Evolutionary conservation across 2,113 vertebrate species (phyloP), one percentile per base, ranked within the genome.

Genomic region (Macroglossus sobrinus): DNA sequence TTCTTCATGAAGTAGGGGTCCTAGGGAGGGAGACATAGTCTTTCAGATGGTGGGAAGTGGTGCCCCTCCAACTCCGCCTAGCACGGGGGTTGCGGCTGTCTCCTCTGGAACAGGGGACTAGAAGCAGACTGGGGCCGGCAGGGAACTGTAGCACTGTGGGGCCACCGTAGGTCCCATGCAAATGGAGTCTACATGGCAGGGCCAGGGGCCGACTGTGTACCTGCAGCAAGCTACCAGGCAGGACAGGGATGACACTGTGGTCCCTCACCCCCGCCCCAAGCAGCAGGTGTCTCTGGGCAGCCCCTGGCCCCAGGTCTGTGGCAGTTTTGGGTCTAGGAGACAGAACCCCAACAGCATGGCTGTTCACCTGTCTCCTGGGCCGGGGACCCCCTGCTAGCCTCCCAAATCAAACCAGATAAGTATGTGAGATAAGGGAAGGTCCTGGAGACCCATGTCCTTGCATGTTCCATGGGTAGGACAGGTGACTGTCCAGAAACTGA

Each of bases 1-100:
- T 99, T 99, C 90, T 99, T 99, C 99, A 99, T 99, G 97, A 99
- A 99, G 87, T 99, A 99, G 0, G 99, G 99, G 55, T 99, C 99
- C 99, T 99, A 68, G 22, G 22, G 38, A 53, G 43, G 4, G 12
- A 79, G 12, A 9, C 4, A 4, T 1, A 1, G 3, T 2, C 30
- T 0, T 0, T 92, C 4, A 96, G 33, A 66, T 1, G 0, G 7
- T 5, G 7, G 24, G 11, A 4, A 16, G 33, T 14, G 38, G 79
- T 4, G 12, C 40, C 79, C 57, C 50, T 50, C 9, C 59, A 63
- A 28, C 50, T 19, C 6, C 15, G 3, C 12, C 5, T 7, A 35
- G 61, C 14, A 33, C 0, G 10, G 28, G 28, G 76, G 53, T 14
- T n/a, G 35, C 38, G n/a, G 76, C 76, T 80, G 4, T 80, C 22